Percentiles rank a stretch among this genome's conserved stretches.
These are phyloP conservation scores for Dolichotis patagonum DNA, from an alignment of 2,113 vertebrate species.

Conservation along the genomic window DNA sequence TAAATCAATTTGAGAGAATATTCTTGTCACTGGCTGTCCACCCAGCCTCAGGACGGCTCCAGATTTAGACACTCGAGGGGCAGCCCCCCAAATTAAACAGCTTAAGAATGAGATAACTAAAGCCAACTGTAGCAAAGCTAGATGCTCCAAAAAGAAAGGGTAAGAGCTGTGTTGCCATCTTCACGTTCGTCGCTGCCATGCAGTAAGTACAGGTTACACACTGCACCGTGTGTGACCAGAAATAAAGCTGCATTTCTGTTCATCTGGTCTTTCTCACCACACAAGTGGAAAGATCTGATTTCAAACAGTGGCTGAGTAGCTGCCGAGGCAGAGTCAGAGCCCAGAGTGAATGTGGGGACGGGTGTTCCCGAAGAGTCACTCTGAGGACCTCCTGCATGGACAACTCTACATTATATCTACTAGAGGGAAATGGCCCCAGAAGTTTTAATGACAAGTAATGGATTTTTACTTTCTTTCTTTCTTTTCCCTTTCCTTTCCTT, in stretches of 20 bases:
- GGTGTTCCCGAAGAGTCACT: background rate
- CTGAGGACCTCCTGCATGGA: background rate
- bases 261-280: background rate
- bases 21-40: background rate
- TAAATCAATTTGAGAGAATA: background rate
- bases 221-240: too few species aligned
- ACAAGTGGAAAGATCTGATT: background rate
- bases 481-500: background rate
- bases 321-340: background rate
- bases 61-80: background rate
- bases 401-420: background rate
- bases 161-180: background rate
- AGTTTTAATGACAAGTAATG: background rate
- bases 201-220: too few species aligned
- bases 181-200: background rate
- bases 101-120: background rate
- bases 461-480: too few species aligned
- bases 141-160: background rate
- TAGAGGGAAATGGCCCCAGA: background rate
- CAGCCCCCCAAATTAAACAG: background rate
- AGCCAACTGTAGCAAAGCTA: background rate
- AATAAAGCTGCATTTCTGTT: background rate
- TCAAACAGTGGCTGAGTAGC: background rate
- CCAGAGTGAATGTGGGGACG: background rate
- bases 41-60: background rate